phyloP scores from a whole-genome alignment of 1,140 invertebrate species.

The Zaprionus ghesquierei region DNA sequence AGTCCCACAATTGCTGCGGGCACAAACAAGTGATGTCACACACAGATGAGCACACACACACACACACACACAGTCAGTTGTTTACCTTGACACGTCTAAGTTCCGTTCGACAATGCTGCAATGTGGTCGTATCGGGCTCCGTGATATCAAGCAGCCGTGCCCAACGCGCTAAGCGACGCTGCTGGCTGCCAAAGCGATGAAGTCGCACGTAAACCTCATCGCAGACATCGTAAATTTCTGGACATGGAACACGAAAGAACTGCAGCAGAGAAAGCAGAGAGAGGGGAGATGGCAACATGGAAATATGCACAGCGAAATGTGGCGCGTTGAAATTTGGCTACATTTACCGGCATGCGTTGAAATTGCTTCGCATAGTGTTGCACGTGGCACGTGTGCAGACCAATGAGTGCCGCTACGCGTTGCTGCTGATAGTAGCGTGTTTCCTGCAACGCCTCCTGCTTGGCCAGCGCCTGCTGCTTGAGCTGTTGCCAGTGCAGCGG shows the following conservation, averaged over 20 bases:
- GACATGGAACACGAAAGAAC: slow-evolving; percentile 86
- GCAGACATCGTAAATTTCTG: slow-evolving; percentile 87
- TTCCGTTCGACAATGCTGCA: slow-evolving; percentile 84
- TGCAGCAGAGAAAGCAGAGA: slow-evolving; percentile 64
- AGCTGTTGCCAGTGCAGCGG: slow-evolving; percentile 94
- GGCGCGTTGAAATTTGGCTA: background rate
- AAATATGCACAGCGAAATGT: background rate
- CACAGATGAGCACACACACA: background rate
- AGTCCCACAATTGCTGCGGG: slow-evolving; percentile 91
- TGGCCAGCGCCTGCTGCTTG: slow-evolving; percentile 91
- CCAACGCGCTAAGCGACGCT: slow-evolving; percentile 86
- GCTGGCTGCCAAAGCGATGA: slow-evolving; percentile 85
- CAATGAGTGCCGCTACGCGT: slow-evolving; percentile 89
- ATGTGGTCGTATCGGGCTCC: slow-evolving; percentile 88
- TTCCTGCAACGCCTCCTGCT: slow-evolving; percentile 93
- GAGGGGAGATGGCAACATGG: slow-evolving; percentile 30
- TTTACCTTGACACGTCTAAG: slow-evolving; percentile 88
- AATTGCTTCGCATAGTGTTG: slow-evolving; percentile 88
- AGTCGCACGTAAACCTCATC: slow-evolving; percentile 87
- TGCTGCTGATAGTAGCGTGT: slow-evolving; percentile 86
- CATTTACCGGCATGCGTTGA: slow-evolving; percentile 83
- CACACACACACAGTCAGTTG: background rate
- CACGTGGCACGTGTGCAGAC: slow-evolving; percentile 89
- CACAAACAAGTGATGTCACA: background rate
- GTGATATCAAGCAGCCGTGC: slow-evolving; percentile 91